These are phyloP conservation scores for Asarcornis scutulata DNA, from an alignment of 2,113 vertebrate species.

Conservation along the genomic window DNA sequence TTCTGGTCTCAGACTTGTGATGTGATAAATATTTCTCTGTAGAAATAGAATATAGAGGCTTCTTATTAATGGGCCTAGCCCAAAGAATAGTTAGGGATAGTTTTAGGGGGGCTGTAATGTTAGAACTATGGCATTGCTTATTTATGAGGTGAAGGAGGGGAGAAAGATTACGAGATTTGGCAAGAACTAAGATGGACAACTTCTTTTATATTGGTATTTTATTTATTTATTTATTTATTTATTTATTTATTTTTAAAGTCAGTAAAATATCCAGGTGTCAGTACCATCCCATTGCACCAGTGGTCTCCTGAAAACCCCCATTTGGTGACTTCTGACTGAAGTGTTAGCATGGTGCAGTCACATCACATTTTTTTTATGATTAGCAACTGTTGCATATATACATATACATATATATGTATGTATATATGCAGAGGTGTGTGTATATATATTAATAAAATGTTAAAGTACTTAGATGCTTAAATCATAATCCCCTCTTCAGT, in stretches of 20 bases:
- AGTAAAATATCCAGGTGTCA: not conserved
- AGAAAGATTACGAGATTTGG: not conserved
- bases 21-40: not conserved
- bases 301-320: not conserved
- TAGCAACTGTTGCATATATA: not conserved
- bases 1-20: not conserved
- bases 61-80: not conserved
- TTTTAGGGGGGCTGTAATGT: not conserved
- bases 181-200: not conserved
- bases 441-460: not conserved
- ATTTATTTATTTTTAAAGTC: not conserved
- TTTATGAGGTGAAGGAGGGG: not conserved
- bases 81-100: not conserved
- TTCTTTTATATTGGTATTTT: not conserved
- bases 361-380: not conserved
- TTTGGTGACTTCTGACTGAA: not conserved
- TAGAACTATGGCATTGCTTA: not conserved
- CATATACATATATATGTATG: not conserved
- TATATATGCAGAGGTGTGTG: not conserved
- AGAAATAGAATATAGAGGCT: not conserved
- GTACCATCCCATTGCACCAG: not conserved
- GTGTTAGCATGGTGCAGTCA: not conserved
- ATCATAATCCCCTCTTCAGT: not conserved
- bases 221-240: not conserved
- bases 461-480: not conserved